A percentile compares a stretch with the other conserved stretches of the same genome.
phyloP scores from a whole-genome alignment of 2,888 invertebrate species.

The Lycocerus yunnanus region DNA sequence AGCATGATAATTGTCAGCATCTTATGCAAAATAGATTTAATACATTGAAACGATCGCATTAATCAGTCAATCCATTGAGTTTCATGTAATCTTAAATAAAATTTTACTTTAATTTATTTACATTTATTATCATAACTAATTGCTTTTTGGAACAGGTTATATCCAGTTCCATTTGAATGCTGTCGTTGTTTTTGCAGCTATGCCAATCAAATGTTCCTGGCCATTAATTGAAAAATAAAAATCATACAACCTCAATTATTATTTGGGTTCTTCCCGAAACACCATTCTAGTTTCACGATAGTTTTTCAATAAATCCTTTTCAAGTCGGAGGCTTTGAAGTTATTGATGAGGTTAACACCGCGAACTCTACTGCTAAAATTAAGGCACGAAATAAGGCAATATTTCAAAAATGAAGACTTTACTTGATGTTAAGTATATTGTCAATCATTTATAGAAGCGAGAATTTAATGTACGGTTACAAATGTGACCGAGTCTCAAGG shows the following conservation, averaged over 20 bases:
- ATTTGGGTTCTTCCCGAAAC: not conserved
- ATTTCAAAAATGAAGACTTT: not conserved
- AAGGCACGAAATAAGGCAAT: not conserved
- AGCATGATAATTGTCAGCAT: not conserved
- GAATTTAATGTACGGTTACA: conserved; percentile 2
- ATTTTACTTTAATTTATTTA: not conserved
- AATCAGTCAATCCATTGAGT: not conserved
- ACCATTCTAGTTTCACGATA: not conserved
- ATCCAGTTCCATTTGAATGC: not conserved
- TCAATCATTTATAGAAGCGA: not conserved
- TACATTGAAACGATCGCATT: not conserved
- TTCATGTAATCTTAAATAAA: not conserved
- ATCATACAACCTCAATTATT: too few relatives aligned
- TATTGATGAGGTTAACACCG: not conserved
- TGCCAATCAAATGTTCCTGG: not conserved
- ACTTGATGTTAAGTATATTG: not conserved
- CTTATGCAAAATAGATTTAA: not conserved
- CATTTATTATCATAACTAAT: not conserved
- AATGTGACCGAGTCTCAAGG: conserved; percentile 12
- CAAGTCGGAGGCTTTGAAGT: not conserved
- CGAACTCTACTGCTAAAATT: not conserved
- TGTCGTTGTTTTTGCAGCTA: not conserved
- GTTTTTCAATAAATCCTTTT: not conserved
- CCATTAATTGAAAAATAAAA: not conserved
- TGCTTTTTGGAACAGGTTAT: not conserved